A percentile compares a stretch with the other conserved stretches of the same genome.
These are phyloP conservation scores for Xiphorhynchus elegans DNA, from an alignment of 2,113 vertebrate genomes.

Conservation along the genomic window DNA sequence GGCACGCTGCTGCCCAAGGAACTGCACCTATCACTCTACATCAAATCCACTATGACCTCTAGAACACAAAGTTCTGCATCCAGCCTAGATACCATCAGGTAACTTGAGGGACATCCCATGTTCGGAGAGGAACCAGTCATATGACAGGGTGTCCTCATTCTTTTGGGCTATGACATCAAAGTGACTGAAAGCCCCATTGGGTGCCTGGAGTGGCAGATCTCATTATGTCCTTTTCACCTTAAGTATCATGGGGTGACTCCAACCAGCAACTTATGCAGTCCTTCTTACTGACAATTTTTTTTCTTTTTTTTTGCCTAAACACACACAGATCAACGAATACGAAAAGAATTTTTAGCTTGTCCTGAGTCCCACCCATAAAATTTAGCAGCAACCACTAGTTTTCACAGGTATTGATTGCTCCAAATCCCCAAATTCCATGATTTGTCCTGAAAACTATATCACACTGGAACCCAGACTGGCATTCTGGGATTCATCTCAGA, in stretches of 20 bases:
- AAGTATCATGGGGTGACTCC: background rate
- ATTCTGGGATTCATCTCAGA: background rate
- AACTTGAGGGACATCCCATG: background rate
- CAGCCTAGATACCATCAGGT: background rate
- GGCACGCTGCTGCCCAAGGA: background rate
- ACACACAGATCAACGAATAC: background rate
- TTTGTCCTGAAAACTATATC: background rate
- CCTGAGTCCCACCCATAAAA: background rate
- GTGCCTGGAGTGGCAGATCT: background rate
- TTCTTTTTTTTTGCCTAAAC: background rate
- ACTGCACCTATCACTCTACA: background rate
- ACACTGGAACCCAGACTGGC: background rate
- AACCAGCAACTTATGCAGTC: background rate
- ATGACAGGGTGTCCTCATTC: fast-evolving
- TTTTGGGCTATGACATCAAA: background rate
- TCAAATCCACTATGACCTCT: background rate
- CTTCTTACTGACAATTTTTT: background rate
- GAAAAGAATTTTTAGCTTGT: background rate
- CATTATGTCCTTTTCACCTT: background rate
- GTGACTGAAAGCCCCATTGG: background rate
- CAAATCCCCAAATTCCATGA: background rate
- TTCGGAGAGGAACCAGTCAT: background rate
- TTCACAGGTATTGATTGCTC: background rate
- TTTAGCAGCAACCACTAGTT: fast-evolving
- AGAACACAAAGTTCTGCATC: background rate